Conservation (phyloP, 1,140 invertebrate species). For the Callitettix versicolor region DNA sequence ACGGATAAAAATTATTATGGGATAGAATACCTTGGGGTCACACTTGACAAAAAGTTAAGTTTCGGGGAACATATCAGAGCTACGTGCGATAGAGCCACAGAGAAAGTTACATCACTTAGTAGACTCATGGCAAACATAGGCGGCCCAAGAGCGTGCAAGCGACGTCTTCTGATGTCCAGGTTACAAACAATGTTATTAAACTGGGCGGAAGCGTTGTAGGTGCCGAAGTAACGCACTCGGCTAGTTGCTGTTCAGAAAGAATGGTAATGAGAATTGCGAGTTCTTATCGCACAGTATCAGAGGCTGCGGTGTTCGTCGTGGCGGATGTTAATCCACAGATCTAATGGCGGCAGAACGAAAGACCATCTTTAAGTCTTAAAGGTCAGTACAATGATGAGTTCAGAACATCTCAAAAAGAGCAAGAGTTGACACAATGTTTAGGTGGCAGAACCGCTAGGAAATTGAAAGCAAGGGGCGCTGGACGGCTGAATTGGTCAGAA, state of each 20-base stretch:
- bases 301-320: slow-evolving; percentile 21
- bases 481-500: too few relatives aligned
- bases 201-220: background rate
- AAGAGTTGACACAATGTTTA: too few relatives aligned
- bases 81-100: background rate
- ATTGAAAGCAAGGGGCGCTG: too few relatives aligned
- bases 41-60: background rate
- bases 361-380: too few relatives aligned
- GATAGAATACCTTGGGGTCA: background rate
- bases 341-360: slow-evolving; percentile 21
- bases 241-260: background rate
- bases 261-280: slow-evolving; percentile 1
- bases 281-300: slow-evolving; percentile 25
- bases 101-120: background rate
- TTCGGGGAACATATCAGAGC: background rate
- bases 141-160: background rate
- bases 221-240: background rate
- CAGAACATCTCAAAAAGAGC: too few relatives aligned
- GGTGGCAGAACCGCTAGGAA: too few relatives aligned
- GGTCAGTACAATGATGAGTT: too few relatives aligned
- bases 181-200: background rate
- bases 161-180: background rate
- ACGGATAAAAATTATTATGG: too few relatives aligned
- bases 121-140: background rate
- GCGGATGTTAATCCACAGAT: slow-evolving; percentile 23